A percentile compares a stretch with the other conserved stretches of the same genome.
phyloP scores from a whole-genome alignment of 1,140 invertebrate genomes.

The Drosophila bifasciata region DNA sequence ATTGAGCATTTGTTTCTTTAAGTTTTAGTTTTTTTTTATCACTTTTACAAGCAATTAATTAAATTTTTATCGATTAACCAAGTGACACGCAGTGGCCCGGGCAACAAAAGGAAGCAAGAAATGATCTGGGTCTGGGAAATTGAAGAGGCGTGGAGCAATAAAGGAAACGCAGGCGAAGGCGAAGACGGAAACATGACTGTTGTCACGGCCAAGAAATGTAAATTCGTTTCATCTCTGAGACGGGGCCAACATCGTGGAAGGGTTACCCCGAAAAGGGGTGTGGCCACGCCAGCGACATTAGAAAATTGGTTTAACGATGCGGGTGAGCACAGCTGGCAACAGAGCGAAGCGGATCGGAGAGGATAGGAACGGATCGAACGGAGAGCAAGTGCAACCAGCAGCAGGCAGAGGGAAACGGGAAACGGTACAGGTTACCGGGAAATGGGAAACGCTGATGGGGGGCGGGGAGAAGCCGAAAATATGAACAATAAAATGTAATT shows the following conservation, averaged over 20 bases:
- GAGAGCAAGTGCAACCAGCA: conserved; percentile 59
- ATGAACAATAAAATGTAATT: conserved; percentile 76
- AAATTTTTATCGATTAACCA: conserved; percentile 71
- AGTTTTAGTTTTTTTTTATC: conserved; percentile 48
- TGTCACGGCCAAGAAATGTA: conserved; percentile 37
- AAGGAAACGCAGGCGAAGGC: not conserved
- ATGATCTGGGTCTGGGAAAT: too few relatives aligned
- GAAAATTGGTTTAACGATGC: conserved; percentile 78
- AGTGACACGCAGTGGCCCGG: conserved; percentile 49
- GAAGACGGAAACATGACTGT: conserved; percentile 52
- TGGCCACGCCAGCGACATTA: conserved; percentile 58
- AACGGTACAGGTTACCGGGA: conserved; percentile 37
- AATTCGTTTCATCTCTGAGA: conserved; percentile 29
- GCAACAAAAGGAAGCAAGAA: not conserved
- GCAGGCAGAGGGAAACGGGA: conserved; percentile 19
- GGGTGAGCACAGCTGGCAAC: conserved; percentile 67
- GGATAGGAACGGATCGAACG: conserved; percentile 9
- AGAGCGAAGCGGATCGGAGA: not conserved
- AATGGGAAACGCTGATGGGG: conserved; percentile 14
- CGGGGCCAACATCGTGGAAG: conserved; percentile 16
- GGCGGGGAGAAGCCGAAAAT: conserved; percentile 23
- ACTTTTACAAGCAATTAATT: conserved; percentile 74
- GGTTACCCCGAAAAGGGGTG: conserved; percentile 40
- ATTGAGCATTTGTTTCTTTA: conserved; percentile 13
- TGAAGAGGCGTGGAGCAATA: too few relatives aligned